phyloP scores from a whole-genome alignment of 1,140 invertebrate genomes.

The Pseudachorutes palmiensis region DNA sequence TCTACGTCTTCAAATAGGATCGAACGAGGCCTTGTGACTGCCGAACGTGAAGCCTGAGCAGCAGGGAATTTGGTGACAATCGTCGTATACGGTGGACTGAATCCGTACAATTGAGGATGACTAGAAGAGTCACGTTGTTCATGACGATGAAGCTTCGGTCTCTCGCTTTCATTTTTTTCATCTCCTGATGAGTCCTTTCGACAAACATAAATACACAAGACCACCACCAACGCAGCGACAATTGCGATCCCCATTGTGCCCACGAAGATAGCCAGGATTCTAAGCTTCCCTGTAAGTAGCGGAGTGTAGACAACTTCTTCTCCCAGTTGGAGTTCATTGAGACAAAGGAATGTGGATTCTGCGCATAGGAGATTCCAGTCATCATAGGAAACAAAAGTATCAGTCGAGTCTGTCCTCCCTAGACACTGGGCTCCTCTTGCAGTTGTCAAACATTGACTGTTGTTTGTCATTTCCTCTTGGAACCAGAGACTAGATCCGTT shows the following conservation, averaged over 20 bases:
- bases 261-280: constrained; percentile 33
- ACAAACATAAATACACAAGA: constrained; percentile 30
- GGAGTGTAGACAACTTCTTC: constrained; percentile 14
- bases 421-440: constrained; percentile 27
- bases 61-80: not conserved
- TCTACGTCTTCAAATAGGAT: constrained; percentile 34
- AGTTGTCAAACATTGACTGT: constrained; percentile 27
- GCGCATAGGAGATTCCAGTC: constrained; percentile 22
- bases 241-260: constrained; percentile 30
- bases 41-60: not conserved
- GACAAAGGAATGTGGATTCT: constrained; percentile 21
- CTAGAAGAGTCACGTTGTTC: not conserved
- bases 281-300: constrained; percentile 22
- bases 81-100: not conserved
- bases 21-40: constrained; percentile 18
- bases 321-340: constrained; percentile 20
- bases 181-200: not conserved
- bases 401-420: not conserved
- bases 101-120: not conserved
- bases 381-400: constrained; percentile 17
- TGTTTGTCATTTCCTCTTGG: constrained; percentile 25
- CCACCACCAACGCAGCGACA: constrained; percentile 24
- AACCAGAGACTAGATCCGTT: constrained; percentile 30
- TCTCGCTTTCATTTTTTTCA: not conserved
- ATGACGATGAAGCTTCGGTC: not conserved